Evolutionary conservation across 1,140 invertebrate species (phyloP), one percentile per base, ranked within the genome.

Genomic region (Drosophila seguyi): DNA sequence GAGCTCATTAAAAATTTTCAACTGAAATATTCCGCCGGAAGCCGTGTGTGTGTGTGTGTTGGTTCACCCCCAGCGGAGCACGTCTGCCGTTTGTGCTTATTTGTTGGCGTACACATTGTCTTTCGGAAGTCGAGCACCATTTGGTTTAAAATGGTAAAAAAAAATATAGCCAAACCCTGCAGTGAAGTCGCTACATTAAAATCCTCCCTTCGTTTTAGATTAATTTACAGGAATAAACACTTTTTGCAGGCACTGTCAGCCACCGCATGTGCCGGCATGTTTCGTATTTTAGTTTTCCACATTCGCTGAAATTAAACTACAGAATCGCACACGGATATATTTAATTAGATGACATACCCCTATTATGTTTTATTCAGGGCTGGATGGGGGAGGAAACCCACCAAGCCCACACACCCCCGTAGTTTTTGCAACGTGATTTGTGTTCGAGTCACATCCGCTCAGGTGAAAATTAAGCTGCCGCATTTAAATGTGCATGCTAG

Each of bases 1-100:
- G 75, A 85, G 85, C 85, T 88, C 85, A 88, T 88, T 88, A 88
- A 88, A 88, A 88, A 81, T 88, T 79, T 90, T 90, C 85, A 88
- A 90, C 85, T 88, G 85, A 88, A 88, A 88, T 88, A 84, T 84
- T 88, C 77, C 76, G 78, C 85, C 81, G 85, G 85, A 88, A 90
- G 78, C 81, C 48, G 57, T 53, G 34, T 60, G 39, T 69, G 57
- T 53, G 34, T 60, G 39, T 69, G 69, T 63, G 36, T 52, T 45
- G 41, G 41, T 66, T 41, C 60, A 58, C 45, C 66, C 67, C 47
- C 47, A 52, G 56, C 55, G 41, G 44, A 73, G 50, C 63, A 66
- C 18, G 75, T 41, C 65, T 66, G 67, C 59, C 50, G 52, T 45
- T 38, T 67, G 57, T 60, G 38, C 75, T 69, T 59, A 58, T 58